Evolutionary conservation across 1,140 invertebrate genomes (phyloP).

Genomic region (Drosophila gunungcola): DNA sequence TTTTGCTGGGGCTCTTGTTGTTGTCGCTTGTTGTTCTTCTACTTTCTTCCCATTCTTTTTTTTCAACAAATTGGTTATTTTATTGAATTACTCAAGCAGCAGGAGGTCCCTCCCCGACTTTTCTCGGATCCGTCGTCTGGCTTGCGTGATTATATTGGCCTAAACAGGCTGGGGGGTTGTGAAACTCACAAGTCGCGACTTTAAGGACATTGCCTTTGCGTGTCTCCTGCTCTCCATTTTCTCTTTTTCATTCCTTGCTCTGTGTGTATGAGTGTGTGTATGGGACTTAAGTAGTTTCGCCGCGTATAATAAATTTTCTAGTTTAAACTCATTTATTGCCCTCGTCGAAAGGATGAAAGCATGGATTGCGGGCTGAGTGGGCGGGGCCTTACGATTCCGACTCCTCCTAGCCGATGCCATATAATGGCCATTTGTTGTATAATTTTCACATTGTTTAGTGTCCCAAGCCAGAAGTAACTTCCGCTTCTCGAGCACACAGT

Average conservation of each 20-base stretch:
- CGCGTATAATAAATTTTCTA: conserved; percentile 81
- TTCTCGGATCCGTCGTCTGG: conserved; percentile 20
- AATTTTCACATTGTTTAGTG: conserved; percentile 81
- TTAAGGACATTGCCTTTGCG: conserved; percentile 64
- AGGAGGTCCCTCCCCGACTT: conserved; percentile 49
- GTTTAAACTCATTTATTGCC: conserved; percentile 82
- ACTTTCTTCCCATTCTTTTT: conserved; percentile 37
- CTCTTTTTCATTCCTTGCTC: neutral
- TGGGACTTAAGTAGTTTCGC: conserved; percentile 74
- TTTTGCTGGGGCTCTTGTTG: conserved; percentile 53
- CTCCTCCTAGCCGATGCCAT: conserved; percentile 37
- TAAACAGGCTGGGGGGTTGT: conserved; percentile 31
- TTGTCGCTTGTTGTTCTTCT: conserved; percentile 46
- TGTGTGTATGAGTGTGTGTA: conserved; percentile 6
- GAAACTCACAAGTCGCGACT: conserved; percentile 43
- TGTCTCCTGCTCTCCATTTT: conserved; percentile 32
- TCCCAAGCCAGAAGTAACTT: conserved; percentile 51
- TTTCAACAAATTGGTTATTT: conserved; percentile 82
- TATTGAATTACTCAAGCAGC: conserved; percentile 83
- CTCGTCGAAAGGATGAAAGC: conserved; percentile 50
- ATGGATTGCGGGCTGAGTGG: conserved; percentile 30
- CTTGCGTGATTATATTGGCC: conserved; percentile 75
- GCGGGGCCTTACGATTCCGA: conserved; percentile 15
- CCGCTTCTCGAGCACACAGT: conserved; percentile 12
- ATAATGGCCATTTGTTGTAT: conserved; percentile 78